Conservation (phyloP, 92 coral and sea anemone species). For the Paragorgia papillata region DNA sequence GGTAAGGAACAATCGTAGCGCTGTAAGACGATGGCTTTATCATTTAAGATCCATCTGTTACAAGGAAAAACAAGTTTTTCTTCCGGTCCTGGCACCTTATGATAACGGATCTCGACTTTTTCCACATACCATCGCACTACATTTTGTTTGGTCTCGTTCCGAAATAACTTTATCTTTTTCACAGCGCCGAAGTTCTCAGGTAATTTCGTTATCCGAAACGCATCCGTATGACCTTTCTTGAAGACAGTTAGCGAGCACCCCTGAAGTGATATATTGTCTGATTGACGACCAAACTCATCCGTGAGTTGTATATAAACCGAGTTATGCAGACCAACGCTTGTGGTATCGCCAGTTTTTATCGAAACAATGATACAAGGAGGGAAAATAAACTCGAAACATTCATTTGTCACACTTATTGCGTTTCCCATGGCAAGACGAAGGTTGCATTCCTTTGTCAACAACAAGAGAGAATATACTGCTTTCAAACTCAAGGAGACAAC, state of each 20-base stretch:
- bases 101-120: slow-evolving; percentile 78
- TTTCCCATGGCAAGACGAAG: slow-evolving; percentile 72
- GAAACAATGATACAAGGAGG: slow-evolving; percentile 72
- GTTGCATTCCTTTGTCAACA: not conserved
- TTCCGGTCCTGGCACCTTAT: slow-evolving; percentile 59
- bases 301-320: slow-evolving; percentile 73
- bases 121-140: slow-evolving; percentile 96
- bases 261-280: slow-evolving; percentile 70
- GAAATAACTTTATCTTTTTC: slow-evolving; percentile 66
- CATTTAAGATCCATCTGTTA: slow-evolving; percentile 88
- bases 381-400: slow-evolving; percentile 77
- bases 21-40: slow-evolving; percentile 63
- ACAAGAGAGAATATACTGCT: not conserved
- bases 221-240: slow-evolving; percentile 94
- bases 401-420: slow-evolving; percentile 38
- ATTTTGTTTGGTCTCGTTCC: slow-evolving; percentile 74
- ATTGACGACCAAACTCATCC: slow-evolving; percentile 76
- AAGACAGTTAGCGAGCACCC: slow-evolving; percentile 94
- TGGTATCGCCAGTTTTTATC: slow-evolving; percentile 92
- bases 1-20: slow-evolving; percentile 76
- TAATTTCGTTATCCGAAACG: slow-evolving; percentile 65
- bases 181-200: slow-evolving; percentile 65
- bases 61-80: slow-evolving; percentile 82
- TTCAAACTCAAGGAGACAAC: not conserved
- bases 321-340: slow-evolving; percentile 87